These are phyloP conservation scores for Zaprionus obscuricornis DNA, from an alignment of 2,888 invertebrate species.

Conservation along the genomic window DNA sequence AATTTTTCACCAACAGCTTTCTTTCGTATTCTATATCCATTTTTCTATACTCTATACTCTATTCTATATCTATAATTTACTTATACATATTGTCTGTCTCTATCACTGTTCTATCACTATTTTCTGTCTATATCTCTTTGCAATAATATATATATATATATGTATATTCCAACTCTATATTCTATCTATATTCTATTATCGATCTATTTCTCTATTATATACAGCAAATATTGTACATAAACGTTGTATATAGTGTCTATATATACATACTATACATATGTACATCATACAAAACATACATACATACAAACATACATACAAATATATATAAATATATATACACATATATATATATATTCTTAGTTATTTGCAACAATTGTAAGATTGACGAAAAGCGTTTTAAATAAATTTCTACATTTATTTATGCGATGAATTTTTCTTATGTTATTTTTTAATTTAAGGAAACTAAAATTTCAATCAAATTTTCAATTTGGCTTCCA, in stretches of 20 bases:
- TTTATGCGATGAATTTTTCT: too few species aligned
- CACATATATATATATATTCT: constrained; percentile 15
- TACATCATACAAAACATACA: constrained; percentile 29
- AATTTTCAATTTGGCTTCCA: neutral
- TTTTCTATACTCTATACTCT: neutral
- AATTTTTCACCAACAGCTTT: constrained; percentile 30
- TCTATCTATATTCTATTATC: constrained; percentile 16
- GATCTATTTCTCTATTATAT: constrained; percentile 12
- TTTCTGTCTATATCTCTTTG: constrained; percentile 6
- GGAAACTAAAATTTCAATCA: neutral
- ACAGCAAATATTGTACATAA: constrained; percentile 32
- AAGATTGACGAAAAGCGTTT: constrained; percentile 76
- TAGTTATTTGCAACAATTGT: constrained; percentile 78
- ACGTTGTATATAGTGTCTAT: too few species aligned
- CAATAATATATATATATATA: constrained; percentile 6
- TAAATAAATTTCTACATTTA: constrained; percentile 75
- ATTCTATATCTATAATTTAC: constrained; percentile 2
- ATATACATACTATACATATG: constrained; percentile 29
- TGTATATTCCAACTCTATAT: constrained; percentile 10
- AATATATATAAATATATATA: constrained; percentile 32
- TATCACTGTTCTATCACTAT: constrained; percentile 1
- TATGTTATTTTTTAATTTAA: constrained; percentile 17
- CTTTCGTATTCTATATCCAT: constrained; percentile 7
- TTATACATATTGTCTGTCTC: neutral
- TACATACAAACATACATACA: constrained; percentile 25